Evolutionary conservation across 2,888 invertebrate species (phyloP), one percentile per base, ranked within the genome.

Genomic region (Scrobipalpa atriplicella): DNA sequence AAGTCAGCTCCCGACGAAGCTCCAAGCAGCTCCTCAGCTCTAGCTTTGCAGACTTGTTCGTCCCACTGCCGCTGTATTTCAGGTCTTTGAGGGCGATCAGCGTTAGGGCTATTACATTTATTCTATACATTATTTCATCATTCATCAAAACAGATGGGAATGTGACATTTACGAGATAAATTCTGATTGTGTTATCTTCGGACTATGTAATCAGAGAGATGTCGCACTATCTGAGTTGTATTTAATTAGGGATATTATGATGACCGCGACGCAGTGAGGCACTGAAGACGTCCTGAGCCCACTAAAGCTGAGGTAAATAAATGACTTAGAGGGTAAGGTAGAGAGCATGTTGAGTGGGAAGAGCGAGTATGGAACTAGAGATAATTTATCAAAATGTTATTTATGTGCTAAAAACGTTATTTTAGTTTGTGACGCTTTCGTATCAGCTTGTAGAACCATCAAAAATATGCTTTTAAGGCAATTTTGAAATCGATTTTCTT

Each of bases 241-340:
- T 91, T 91, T 91, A 86, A 75, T 85, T 79, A 85, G 80, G 83
- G 86, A 88, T 7, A 38, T n/a, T 89, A 81, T 72, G 84, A 87
- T 90, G 90, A 90, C 90, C 90, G 90, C 85, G 83, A 80, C 73
- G 80, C 65, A 71, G 74, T 74, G 79, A 84, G 81, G 80, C 65
- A 71, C 74, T 74, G 79, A 84, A 81, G 84, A 76, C 84, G 78
- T 70, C 75, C 76, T 70, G 77, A 66, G 71, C 63, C 77, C 76
- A 76, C 79, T 78, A 74, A 84, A 86, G 29, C 47, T 29, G n/a
- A 21, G 18, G 47, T 19, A 62, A 62, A 62, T 21, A 62, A 29
- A 29, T 29, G 47, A n/a, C 47, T 10, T 29, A 11, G 2, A 0
- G 1, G 9, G 16, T 47, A 41, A 62, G 62, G 29, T 62, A 43